These are phyloP conservation scores for Eretmocerus hayati DNA, from an alignment of 2,888 invertebrate species.

Conservation along the genomic window DNA sequence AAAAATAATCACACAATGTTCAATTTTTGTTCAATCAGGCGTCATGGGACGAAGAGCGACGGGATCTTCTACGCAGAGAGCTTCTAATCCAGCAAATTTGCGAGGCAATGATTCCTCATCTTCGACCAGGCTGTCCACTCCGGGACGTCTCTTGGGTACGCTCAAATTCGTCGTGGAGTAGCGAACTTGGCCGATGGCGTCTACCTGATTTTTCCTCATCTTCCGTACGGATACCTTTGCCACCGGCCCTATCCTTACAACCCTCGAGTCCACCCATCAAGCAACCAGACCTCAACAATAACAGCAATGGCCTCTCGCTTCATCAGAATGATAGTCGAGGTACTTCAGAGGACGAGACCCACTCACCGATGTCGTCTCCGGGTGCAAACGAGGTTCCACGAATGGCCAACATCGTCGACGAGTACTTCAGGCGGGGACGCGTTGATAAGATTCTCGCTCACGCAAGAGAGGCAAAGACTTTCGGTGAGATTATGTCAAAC, in stretches of 20 bases:
- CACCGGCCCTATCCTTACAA: constrained; percentile 33
- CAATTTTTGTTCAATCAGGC: constrained; percentile 30
- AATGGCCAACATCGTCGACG: constrained; percentile 33
- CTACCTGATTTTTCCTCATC: constrained; percentile 36
- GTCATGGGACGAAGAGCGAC: constrained; percentile 44
- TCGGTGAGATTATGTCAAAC: constrained; percentile 39
- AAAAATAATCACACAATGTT: background rate
- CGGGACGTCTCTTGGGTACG: constrained; percentile 38
- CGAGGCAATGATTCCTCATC: constrained; percentile 43
- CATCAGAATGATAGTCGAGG: constrained; percentile 29
- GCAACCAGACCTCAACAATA: constrained; percentile 28
- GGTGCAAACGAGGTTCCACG: constrained; percentile 3
- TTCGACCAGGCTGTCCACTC: constrained; percentile 43
- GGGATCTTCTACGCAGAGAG: constrained; percentile 41
- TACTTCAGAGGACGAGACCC: constrained; percentile 16
- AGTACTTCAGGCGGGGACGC: constrained; percentile 39
- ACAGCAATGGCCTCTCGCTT: constrained; percentile 36
- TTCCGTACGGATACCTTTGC: constrained; percentile 35
- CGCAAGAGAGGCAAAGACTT: constrained; percentile 39
- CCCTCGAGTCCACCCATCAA: constrained; percentile 30
- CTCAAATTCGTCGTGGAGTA: constrained; percentile 41
- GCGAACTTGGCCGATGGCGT: constrained; percentile 42
- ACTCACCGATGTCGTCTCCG: too few species aligned
- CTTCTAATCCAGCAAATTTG: constrained; percentile 41
- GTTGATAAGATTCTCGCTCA: constrained; percentile 40